A percentile compares a stretch with the other conserved stretches of the same genome.
These are phyloP conservation scores for Theretra japonica DNA, from an alignment of 2,888 invertebrate genomes.

Conservation along the genomic window DNA sequence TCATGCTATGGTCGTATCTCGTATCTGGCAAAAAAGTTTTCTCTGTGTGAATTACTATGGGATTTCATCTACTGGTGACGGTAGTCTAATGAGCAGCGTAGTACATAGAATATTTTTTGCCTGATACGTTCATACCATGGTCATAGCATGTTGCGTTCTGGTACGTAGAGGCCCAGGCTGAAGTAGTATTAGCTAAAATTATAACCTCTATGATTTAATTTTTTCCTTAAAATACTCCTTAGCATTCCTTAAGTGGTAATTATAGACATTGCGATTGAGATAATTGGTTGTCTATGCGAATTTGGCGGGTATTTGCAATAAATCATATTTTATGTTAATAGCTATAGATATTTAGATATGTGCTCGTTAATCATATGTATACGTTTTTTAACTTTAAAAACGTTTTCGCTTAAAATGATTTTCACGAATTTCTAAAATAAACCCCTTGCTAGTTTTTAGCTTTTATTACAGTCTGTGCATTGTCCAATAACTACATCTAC, in stretches of 20 bases:
- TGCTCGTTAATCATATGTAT: background rate
- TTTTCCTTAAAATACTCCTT: background rate
- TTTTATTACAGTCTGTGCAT: no score
- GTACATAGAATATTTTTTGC: no score
- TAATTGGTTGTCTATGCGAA: background rate
- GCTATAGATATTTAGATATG: background rate
- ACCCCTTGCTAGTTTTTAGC: no score
- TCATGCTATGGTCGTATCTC: no score
- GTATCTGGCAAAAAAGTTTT: no score
- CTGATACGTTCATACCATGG: no score
- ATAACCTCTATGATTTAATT: background rate
- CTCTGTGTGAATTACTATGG: no score
- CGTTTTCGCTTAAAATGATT: background rate
- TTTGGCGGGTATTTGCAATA: conserved; percentile 20
- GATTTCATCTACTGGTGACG: no score
- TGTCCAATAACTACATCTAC: no score
- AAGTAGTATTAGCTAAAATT: background rate
- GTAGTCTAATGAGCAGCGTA: no score
- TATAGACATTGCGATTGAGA: background rate
- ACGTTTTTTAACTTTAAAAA: background rate
- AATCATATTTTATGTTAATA: background rate
- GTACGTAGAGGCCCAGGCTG: background rate
- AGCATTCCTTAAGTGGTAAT: background rate
- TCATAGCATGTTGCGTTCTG: no score
- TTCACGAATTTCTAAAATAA: no score